Conservation (phyloP, 1,140 invertebrate genomes). For the Tetramorium simillimum region DNA sequence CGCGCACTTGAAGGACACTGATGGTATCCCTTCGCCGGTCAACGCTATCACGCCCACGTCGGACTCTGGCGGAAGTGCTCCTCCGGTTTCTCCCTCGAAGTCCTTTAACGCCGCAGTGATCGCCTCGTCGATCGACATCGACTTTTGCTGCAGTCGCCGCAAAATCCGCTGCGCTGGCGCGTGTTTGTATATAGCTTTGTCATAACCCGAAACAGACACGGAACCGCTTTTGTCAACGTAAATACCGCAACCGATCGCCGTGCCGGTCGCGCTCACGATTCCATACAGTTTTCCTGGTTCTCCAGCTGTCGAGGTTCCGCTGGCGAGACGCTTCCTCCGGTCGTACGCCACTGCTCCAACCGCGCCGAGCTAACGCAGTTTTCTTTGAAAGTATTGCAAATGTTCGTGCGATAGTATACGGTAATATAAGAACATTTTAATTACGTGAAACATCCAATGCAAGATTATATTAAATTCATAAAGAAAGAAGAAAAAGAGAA, state of each 20-base stretch:
- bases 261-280: constrained; percentile 63
- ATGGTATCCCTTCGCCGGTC: constrained; percentile 52
- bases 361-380: constrained; percentile 50
- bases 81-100: constrained; percentile 47
- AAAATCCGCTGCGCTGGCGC: constrained; percentile 68
- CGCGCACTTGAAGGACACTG: constrained; percentile 56
- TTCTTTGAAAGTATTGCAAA: neutral
- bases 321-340: constrained; percentile 63
- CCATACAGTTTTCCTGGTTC: constrained; percentile 58
- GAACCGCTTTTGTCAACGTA: constrained; percentile 64
- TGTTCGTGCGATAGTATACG: neutral
- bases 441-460: neutral
- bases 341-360: constrained; percentile 71
- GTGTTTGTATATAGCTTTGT: constrained; percentile 64
- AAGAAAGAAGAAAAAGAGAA: neutral
- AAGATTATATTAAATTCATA: neutral
- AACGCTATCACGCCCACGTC: constrained; percentile 66
- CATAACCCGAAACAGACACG: constrained; percentile 69
- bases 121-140: neutral
- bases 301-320: constrained; percentile 69
- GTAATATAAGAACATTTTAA: neutral
- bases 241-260: constrained; percentile 73
- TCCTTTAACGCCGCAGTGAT: constrained; percentile 55
- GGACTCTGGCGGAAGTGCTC: neutral
- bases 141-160: constrained; percentile 26